A percentile compares a stretch with the other conserved stretches of the same genome.
Conservation (phyloP, 1,140 invertebrate genomes). For the Hesperophylax magnus region DNA sequence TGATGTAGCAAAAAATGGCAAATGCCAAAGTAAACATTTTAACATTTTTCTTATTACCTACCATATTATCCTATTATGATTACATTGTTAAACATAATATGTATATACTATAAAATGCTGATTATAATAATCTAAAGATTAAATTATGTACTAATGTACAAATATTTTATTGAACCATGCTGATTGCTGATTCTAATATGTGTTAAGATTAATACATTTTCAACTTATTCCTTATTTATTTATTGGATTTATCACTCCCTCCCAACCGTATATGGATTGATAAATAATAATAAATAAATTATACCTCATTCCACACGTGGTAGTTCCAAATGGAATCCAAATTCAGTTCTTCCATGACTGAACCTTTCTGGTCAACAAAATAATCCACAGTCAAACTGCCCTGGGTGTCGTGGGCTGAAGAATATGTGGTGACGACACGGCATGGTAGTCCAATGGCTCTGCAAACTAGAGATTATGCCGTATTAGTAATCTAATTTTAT, state of each 20-base stretch:
- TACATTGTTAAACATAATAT: too few species aligned
- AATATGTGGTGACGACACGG: slow-evolving; percentile 88
- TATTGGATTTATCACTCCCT: too few species aligned
- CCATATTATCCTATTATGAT: too few species aligned
- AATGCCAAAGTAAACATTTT: too few species aligned
- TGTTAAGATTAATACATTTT: neutral
- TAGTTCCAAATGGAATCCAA: slow-evolving; percentile 95
- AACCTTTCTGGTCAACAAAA: slow-evolving; percentile 86
- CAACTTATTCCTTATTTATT: neutral
- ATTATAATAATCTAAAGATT: too few species aligned
- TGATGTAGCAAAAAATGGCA: too few species aligned
- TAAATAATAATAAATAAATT: too few species aligned
- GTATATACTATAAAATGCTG: too few species aligned
- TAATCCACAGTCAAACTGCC: slow-evolving; percentile 92
- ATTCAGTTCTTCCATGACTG: slow-evolving; percentile 84
- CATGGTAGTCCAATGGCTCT: slow-evolving; percentile 89
- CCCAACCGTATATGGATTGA: too few species aligned
- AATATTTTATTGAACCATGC: neutral
- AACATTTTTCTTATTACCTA: too few species aligned
- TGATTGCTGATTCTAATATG: too few species aligned
- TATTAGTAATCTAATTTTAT: neutral
- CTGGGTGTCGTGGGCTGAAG: slow-evolving; percentile 94
- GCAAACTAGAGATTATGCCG: slow-evolving; percentile 74
- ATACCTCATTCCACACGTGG: slow-evolving; percentile 94
- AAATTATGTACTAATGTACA: neutral